Base-by-base conservation (phyloP, 30 jellyfish, hydroid and myxozoan genomes). In the Rhopilema esculentum region DNA sequence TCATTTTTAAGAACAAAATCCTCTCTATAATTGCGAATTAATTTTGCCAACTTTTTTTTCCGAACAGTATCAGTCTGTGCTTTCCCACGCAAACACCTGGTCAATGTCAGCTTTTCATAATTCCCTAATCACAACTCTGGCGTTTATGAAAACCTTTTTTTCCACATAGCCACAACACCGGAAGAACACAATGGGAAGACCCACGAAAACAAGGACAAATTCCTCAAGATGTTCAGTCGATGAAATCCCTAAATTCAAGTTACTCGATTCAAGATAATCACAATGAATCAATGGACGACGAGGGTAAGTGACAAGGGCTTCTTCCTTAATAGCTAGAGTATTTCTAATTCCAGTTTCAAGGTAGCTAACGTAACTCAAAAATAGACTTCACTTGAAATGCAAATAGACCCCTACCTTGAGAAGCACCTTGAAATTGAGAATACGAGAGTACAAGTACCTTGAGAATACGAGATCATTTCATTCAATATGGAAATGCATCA, bases 181-280 rank as follows among this genome's bases (percentile, higher is more conserved):
- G 99, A 30, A 91, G 88, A 61, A 95, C 99, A 20, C 99, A 95
- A 88, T 95, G 99, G 99, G 99, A 95, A 19, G 99, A 95, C 64
- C 99, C 99, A 4, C 91, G 99, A 16, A 95, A 95, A 77, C 92
- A 48, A 40, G 72, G 77, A 40, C 90, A 75, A 12, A 66, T 7
- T 49, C 22, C 93, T 1, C 93, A 84, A 49, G 95, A 75, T 52
- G 84, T 72, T 1, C 93, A 84, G 49, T 84, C 93, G 26, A 72
- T 84, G 87, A 84, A 84, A 31, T 84, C 93, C 21, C 33, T 84
- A 21, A 84, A 72, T 72, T 84, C 93, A 7, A 62, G 86, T 24
- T 84, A 84, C 48, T 71, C 93, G 15, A 72, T 84, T 19, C 93
- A 84, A 62, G 93, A 84, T 7, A 84, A 84, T 72, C 80, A 80